Base-by-base conservation (phyloP, 1,140 invertebrate genomes). In the Zaprionus ornatus region DNA sequence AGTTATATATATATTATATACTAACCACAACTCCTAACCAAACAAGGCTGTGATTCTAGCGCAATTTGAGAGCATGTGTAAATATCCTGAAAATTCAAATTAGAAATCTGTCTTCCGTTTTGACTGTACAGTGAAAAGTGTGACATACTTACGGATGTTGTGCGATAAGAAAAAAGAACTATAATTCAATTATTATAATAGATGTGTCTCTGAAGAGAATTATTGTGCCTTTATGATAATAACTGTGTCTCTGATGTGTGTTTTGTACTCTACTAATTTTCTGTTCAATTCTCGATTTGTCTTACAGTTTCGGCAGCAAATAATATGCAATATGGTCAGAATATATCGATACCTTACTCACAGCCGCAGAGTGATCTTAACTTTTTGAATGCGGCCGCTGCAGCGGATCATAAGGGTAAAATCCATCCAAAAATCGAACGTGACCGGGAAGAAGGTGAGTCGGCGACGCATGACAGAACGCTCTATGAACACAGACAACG, bases 341-440 rank as follows among this genome's bases (percentile, higher is more conserved):
- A 92, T 91, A 92, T 92, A 74, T 92, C 92, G 75, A 92, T 92
- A 90, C 91, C 92, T 48, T 92, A 92, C 77, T 91, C 91, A 68
- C 92, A 92, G 75, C 92, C 91, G 29, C 92, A 92, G 82, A 82
- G 76, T 73, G 92, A 92, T 90, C 84, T 92, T 50, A 92, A 92
- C 79, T 92, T 92, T 81, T 79, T 92, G 56, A 92, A 92, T 84
- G 88, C 91, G 60, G 77, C 91, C 57, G 77, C 79, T 65, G 84
- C 91, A 70, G 77, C 78, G 73, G 92, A 92, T 81, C 92, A 92
- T 90, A 92, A 92, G 79, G 86, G 87, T 79, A 92, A 92, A 90
- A 92, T 92, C 78, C 92, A 92, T 91, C 92, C 92, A 84, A 92
- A 92, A 91, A 92, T 92, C 67, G 92, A 92, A 91, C 86, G 92